Base-by-base conservation (phyloP, 2,888 invertebrate genomes). In the Ellobium chinense region DNA sequence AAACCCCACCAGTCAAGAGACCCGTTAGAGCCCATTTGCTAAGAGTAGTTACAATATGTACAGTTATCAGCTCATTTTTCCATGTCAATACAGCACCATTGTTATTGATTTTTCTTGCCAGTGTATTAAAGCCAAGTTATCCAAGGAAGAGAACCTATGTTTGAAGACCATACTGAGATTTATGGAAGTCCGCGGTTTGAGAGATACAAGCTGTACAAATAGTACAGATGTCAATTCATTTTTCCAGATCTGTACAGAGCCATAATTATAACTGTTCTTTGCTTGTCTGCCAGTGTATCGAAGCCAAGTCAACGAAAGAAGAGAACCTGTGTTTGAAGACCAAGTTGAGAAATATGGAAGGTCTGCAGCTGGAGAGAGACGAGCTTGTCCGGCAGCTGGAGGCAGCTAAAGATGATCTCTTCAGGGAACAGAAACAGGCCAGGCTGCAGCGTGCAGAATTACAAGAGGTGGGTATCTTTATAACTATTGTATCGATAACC, bases 321-420 rank as follows among this genome's bases (percentile, higher is more conserved):
- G 91, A 91, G 70, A 87, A 90, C 79, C 85, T 87, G 46, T 83
- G 82, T 31, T 85, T 92, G 82, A 88, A 87, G 75, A 75, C 80
- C 46, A 83, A 87, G 39, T 70, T 88, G 31, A 83, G 89, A 18
- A 86, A 85, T 63, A 72, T 86, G 36, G 89, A 90, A 31, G 88
- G 85, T 0, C 58, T 89, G 21, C 87, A 90, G 73, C 85, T 89
- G 69, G 90, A 92, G 86, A 66, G 90, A 65, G 88, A 89, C 78
- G 92, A 92, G 82, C 80, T 92, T 70, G 88, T 89, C 65, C 82
- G 89, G 37, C 91, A 92, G 84, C 82, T 92, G 54, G 87, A 88
- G 46, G 63, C 85, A 0, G 85, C 91, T 54, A 91, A 91, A 80
- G 89, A 91, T 36, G 90, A 90, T 46, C 82, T 91, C 27, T 89